Conservation (phyloP, 2,888 invertebrate species). For the Eupithecia insigniata region DNA sequence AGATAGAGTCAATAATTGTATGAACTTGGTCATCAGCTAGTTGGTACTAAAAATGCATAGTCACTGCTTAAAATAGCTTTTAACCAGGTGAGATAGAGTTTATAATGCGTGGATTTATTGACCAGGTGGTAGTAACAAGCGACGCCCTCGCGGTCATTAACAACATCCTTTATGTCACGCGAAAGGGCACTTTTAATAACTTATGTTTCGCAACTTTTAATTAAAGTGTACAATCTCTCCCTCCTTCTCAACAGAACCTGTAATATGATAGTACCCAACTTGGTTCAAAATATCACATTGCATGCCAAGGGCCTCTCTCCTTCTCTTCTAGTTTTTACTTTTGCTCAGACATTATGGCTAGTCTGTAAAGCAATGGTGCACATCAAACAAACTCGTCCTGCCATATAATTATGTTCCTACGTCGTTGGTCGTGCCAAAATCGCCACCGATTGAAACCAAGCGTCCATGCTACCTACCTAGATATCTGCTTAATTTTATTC, state of each 20-base stretch:
- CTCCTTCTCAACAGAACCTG: background rate
- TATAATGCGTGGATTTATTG: conserved; percentile 17
- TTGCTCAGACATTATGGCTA: background rate
- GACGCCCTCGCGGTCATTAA: conserved; percentile 37
- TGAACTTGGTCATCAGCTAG: conserved; percentile 2
- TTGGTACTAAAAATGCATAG: background rate
- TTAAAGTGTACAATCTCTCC: background rate
- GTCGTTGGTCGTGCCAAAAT: background rate
- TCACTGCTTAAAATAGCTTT: conserved; percentile 7
- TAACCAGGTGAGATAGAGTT: conserved; percentile 17
- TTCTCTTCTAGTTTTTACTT: background rate
- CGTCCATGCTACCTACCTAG: background rate
- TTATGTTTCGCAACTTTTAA: conserved; percentile 4
- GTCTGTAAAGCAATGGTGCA: background rate
- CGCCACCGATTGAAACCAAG: background rate
- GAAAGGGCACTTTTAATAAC: conserved; percentile 41
- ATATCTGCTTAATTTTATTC: conserved; percentile 23
- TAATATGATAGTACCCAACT: background rate
- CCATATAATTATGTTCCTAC: no score
- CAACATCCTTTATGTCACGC: conserved; percentile 27
- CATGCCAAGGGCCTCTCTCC: no score
- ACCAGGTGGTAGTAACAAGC: conserved; percentile 28
- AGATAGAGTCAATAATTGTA: background rate
- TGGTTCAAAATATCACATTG: background rate
- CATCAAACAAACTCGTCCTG: background rate